Base-by-base conservation (phyloP, 2,113 vertebrate genomes). In the Leucopsar rothschildi region DNA sequence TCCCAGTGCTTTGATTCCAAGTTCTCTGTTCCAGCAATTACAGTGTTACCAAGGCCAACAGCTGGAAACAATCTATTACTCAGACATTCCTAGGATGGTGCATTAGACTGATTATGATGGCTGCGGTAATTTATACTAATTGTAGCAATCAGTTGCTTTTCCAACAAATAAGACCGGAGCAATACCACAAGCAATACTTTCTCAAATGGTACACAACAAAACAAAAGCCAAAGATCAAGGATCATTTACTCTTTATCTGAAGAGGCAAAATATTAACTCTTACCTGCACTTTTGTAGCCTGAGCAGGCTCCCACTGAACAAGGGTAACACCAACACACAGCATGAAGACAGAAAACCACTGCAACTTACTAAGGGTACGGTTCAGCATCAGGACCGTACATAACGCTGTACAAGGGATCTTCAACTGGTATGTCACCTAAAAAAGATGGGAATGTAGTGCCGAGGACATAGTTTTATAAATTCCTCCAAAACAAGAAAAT, bases 291-390 rank as follows among this genome's bases (percentile, higher is more conserved):
- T 99, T 99, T 0, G 98, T 98, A 75, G 98, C 97, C 79, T 99
- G 98, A 24, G 95, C 98, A 24, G 99, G 99, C 69, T 98, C 98
- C 99, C 99, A 99, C 82, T 99, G 99, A 18, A 99, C 99, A 3
- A 99, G 98, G 12, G 95, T 98, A 27, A 99, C 99, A 0, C 99
- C 99, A 18, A 96, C 98, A 45, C 99, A 99, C 11, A 99, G 98
- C 98, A 99, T 98, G 95, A 99, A 99, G 75, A 99, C 98, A 2
- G 99, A 99, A 92, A 99, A 97, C 99, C 99, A 99, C 97, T 99
- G 99, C 95, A 99, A 88, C 80, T 98, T 98, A 89, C 97, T 99
- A 7, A 99, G 99, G 57, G 98, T 98, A 15, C 99, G 98, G 77
- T 98, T 98, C 88, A 99, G 97, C 99, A 99, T 99, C 44, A 99